These are phyloP conservation scores for Motacilla tschutschensis DNA, from an alignment of 2,113 vertebrate genomes.

Conservation along the genomic window DNA sequence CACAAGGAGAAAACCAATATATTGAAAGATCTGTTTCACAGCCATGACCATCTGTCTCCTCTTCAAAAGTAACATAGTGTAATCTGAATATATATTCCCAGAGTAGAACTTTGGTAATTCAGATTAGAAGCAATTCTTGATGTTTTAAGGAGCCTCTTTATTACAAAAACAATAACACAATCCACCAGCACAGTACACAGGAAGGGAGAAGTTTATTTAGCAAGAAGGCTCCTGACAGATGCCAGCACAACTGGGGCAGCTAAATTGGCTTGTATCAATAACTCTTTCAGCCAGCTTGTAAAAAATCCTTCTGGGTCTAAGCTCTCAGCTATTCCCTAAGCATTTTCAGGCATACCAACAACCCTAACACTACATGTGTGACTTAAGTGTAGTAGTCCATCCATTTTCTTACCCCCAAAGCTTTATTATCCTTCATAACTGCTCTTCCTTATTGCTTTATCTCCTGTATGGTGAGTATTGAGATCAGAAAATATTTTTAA, in stretches of 20 bases:
- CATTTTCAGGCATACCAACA: neutral
- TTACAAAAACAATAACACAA: slow-evolving; percentile 64
- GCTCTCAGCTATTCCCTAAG: neutral
- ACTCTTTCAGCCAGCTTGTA: slow-evolving; percentile 46
- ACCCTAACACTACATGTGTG: neutral
- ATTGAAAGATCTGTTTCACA: slow-evolving; percentile 66
- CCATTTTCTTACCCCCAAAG: neutral
- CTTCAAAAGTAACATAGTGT: slow-evolving; percentile 59
- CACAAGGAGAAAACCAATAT: slow-evolving; percentile 32
- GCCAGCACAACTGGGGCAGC: slow-evolving; percentile 38
- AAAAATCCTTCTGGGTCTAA: slow-evolving; percentile 22
- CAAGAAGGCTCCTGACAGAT: slow-evolving; percentile 50
- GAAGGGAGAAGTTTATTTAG: slow-evolving; percentile 47
- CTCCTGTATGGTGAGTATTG: neutral
- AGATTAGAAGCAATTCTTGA: slow-evolving; percentile 71
- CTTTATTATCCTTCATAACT: neutral
- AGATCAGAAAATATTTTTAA: neutral
- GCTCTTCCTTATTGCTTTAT: neutral
- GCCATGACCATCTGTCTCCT: slow-evolving; percentile 66
- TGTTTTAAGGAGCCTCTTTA: slow-evolving; percentile 60
- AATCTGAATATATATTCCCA: slow-evolving; percentile 73
- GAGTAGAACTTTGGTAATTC: slow-evolving; percentile 65
- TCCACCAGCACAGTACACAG: slow-evolving; percentile 16
- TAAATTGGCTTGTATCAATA: slow-evolving; percentile 52
- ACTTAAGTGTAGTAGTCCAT: neutral